phyloP scores from a whole-genome alignment of 2,888 invertebrate species.

The Pherbina coryleti region DNA sequence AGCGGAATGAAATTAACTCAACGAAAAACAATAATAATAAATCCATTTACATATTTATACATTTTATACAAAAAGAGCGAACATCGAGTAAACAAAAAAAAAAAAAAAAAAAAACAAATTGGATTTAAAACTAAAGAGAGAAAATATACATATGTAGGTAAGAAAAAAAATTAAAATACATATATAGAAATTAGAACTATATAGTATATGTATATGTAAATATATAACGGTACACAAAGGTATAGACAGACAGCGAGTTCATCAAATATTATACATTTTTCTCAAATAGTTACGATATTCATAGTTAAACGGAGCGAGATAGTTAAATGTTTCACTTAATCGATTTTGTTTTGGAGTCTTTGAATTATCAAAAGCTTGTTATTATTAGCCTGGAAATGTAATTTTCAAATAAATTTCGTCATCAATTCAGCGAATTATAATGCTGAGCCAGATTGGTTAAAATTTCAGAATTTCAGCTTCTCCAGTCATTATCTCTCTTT shows the following conservation, averaged over 20 bases:
- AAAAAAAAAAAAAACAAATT: constrained; percentile 5
- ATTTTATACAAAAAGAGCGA: constrained; percentile 11
- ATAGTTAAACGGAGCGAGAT: neutral
- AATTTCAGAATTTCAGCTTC: constrained; percentile 21
- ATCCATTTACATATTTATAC: constrained; percentile 10
- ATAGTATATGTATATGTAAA: neutral
- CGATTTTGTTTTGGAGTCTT: neutral
- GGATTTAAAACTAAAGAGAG: neutral
- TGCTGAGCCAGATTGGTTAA: constrained; percentile 24
- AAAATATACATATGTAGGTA: constrained; percentile 9
- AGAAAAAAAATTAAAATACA: neutral
- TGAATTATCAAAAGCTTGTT: neutral
- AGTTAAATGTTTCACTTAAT: neutral
- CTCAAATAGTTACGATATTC: neutral
- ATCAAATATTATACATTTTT: neutral
- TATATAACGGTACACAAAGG: constrained; percentile 20
- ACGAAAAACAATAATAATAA: neutral
- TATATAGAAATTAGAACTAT: constrained; percentile 1
- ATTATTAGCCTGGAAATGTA: neutral
- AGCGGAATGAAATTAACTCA: neutral
- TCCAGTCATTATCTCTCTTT: constrained; percentile 35
- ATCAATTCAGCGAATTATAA: neutral
- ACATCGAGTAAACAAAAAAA: constrained; percentile 1
- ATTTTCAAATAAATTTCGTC: constrained; percentile 15
- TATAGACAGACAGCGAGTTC: constrained; percentile 31